phyloP scores from a whole-genome alignment of 2,888 invertebrate genomes.

The Uropetala carovei region DNA sequence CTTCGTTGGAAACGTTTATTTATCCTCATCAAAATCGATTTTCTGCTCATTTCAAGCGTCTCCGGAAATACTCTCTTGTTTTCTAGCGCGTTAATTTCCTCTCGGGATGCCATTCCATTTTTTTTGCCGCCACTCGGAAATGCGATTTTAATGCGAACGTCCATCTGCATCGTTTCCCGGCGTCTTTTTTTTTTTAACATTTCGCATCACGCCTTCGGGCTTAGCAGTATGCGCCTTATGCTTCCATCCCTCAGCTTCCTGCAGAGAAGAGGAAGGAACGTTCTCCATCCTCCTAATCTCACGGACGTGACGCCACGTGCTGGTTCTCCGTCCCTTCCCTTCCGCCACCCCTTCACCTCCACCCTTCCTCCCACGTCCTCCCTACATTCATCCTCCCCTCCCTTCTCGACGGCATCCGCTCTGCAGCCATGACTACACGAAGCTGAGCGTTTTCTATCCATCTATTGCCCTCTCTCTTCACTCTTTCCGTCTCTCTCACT shows the following conservation, averaged over 20 bases:
- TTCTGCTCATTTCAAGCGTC: too few species aligned
- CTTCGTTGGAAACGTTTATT: too few species aligned
- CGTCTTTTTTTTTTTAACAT: background rate
- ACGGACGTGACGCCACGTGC: conserved; percentile 10
- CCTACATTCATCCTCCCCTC: background rate
- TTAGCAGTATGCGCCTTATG: background rate
- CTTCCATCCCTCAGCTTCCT: background rate
- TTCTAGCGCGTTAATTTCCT: too few species aligned
- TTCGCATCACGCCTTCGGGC: background rate
- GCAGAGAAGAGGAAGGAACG: background rate
- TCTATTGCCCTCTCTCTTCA: too few species aligned
- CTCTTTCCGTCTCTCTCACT: too few species aligned
- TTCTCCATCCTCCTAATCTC: background rate
- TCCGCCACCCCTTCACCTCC: too few species aligned
- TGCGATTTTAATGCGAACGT: background rate
- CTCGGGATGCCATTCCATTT: background rate
- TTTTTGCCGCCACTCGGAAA: background rate
- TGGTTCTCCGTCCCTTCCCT: background rate
- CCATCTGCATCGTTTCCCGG: background rate
- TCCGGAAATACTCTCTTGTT: too few species aligned
- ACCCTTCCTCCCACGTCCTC: background rate
- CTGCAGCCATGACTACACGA: too few species aligned
- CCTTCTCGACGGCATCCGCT: background rate
- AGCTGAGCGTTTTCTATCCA: too few species aligned
- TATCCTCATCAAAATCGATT: too few species aligned